Conservation (phyloP, 1,140 invertebrate species). For the Idris sp. region DNA sequence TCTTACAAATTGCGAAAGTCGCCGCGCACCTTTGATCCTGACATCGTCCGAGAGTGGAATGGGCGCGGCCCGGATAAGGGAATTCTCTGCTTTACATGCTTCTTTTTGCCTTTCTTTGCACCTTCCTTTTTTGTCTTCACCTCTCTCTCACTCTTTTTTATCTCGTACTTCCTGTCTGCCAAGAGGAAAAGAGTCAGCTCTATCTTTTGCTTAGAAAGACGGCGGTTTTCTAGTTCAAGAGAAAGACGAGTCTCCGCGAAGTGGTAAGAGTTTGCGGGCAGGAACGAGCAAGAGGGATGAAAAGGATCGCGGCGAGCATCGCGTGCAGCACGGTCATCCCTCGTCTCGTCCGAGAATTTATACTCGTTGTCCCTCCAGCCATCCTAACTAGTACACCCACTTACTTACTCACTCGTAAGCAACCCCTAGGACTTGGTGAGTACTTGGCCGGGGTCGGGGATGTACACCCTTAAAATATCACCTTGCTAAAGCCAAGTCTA, state of each 20-base stretch:
- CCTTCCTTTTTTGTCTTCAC: background rate
- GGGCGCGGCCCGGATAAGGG: slow-evolving; percentile 54
- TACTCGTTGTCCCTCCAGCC: slow-evolving; percentile 74
- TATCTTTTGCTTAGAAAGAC: slow-evolving; percentile 45
- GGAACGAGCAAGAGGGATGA: slow-evolving; percentile 40
- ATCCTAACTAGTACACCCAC: too few species aligned
- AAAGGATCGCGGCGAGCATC: slow-evolving; percentile 60
- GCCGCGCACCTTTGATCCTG: slow-evolving; percentile 56
- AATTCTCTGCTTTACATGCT: slow-evolving; percentile 58
- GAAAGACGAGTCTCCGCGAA: slow-evolving; percentile 40
- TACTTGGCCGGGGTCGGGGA: too few species aligned
- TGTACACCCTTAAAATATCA: too few species aligned
- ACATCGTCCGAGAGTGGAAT: slow-evolving; percentile 55
- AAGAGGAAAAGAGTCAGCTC: slow-evolving; percentile 47
- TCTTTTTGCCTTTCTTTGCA: slow-evolving; percentile 23
- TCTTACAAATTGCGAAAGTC: slow-evolving; percentile 61
- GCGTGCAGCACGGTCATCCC: slow-evolving; percentile 75
- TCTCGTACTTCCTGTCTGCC: slow-evolving; percentile 41
- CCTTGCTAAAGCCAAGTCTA: too few species aligned
- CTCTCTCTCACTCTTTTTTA: slow-evolving; percentile 21
- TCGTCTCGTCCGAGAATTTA: slow-evolving; percentile 75
- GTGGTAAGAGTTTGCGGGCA: slow-evolving; percentile 37
- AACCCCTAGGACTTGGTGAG: too few species aligned
- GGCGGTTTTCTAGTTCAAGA: slow-evolving; percentile 29
- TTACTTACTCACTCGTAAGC: too few species aligned